Base-by-base conservation (phyloP, 1,140 invertebrate species). In the Spodoptera frugiperda region DNA sequence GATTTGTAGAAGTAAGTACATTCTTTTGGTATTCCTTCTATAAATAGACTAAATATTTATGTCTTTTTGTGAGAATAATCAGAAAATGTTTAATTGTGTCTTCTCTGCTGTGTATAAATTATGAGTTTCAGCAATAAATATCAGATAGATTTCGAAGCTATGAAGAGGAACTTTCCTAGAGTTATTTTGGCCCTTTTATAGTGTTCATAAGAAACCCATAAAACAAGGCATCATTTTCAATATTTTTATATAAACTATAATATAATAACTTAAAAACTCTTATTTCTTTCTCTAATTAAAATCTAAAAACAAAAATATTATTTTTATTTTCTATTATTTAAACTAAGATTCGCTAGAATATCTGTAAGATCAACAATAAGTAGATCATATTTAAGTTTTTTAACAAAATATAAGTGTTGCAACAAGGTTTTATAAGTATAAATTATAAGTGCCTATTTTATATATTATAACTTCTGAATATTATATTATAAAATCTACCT, bases 301-400 rank as follows among this genome's bases (percentile, higher is more conserved):
- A n/a, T 39, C 10, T 19, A 30, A 65, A 46, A 21, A 12, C 17
- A 49, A 63, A 63, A 63, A 63, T n/a, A 49, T 15, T 14, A 21
- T 39, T 54, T 6, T 59, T 57, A 55, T 39, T 25, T 55, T 15
- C 25, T 65, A 30, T 73, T 49, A 49, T 67, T 21, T 19, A 46
- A 65, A 67, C 54, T 67, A 76, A 81, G 76, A 81, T 81, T 81
- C 79, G 63, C 57, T 81, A 72, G 67, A 78, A 81, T 80, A 85
- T 85, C 59, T 80, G 53, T 82, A 81, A 78, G 77, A 84, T 82
- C 78, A 86, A 86, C 85, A 82, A 79, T 75, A 59, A 46, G 71
- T 73, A 73, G 54, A 59, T 59, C 70, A 59, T 72, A n/a, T 59
- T 59, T 57, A 57, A 3, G 39, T 59, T 15, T 61, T 48, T 30